Percentiles rank a stretch among this genome's conserved stretches.
Evolutionary conservation across 2,888 invertebrate genomes (phyloP).

Genomic region (Cacoxenus indagator): DNA sequence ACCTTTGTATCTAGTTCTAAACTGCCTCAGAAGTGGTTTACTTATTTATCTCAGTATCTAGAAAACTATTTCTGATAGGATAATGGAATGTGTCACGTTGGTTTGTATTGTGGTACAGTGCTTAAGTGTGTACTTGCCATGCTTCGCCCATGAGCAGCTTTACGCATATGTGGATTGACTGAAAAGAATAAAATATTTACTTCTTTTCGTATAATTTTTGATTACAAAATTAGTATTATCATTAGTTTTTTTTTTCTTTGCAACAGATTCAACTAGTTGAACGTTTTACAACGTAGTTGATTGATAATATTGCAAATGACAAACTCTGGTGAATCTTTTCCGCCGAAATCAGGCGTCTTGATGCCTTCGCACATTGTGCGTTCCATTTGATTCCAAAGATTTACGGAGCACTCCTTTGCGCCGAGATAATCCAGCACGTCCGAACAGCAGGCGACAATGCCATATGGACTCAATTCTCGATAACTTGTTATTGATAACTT

Average conservation of each 20-base stretch:
- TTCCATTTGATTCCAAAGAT: constrained; percentile 45
- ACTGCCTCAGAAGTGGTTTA: no score
- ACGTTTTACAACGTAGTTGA: constrained; percentile 39
- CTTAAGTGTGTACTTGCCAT: no score
- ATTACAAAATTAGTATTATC: neutral
- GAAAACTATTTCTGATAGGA: no score
- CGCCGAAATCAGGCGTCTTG: constrained; percentile 51
- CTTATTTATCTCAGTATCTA: no score
- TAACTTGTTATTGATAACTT: constrained; percentile 54
- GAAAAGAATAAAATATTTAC: no score
- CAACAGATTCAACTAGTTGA: constrained; percentile 15
- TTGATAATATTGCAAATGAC: constrained; percentile 54
- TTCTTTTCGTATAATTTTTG: constrained; percentile 39
- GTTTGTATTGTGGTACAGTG: no score
- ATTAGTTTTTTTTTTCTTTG: neutral
- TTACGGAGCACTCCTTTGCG: constrained; percentile 37
- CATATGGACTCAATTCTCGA: constrained; percentile 54
- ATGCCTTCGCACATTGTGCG: constrained; percentile 51
- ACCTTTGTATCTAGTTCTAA: no score
- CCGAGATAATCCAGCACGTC: constrained; percentile 50
- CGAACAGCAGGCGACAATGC: constrained; percentile 49
- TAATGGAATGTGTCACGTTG: no score
- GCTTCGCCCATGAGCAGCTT: no score
- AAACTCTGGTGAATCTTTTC: constrained; percentile 47
- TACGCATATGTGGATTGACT: no score